Evolutionary conservation across 1,140 invertebrate species (phyloP).

Genomic region (Hycleus cichorii): DNA sequence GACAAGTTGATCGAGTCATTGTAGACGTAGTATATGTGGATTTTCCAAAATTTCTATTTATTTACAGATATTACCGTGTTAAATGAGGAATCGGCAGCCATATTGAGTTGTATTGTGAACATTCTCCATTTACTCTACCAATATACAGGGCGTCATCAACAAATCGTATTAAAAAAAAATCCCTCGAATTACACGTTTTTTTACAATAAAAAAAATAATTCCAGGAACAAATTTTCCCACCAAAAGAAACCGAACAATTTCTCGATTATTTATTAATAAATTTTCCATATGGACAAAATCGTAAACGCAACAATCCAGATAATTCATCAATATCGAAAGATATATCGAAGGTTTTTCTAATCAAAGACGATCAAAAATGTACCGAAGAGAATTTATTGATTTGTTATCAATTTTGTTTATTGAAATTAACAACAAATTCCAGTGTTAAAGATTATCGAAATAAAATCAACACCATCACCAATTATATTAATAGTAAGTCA

Average conservation of each 20-base stretch:
- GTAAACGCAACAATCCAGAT: slow-evolving; percentile 1
- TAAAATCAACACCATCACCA: slow-evolving; percentile 36
- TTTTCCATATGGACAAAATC: slow-evolving; percentile 29
- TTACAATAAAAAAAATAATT: neutral
- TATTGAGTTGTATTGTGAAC: slow-evolving; percentile 30
- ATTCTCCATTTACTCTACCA: slow-evolving; percentile 29
- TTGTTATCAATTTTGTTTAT: slow-evolving; percentile 44
- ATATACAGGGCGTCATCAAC: slow-evolving; percentile 16
- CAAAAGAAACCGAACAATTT: slow-evolving; percentile 27
- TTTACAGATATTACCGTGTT: slow-evolving; percentile 23
- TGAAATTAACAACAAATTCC: slow-evolving; percentile 40
- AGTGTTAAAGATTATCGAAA: slow-evolving; percentile 17
- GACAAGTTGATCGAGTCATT: neutral
- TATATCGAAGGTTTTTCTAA: slow-evolving; percentile 12
- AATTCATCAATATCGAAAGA: slow-evolving; percentile 11
- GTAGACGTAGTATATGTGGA: neutral
- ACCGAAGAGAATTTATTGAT: slow-evolving; percentile 46
- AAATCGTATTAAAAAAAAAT: slow-evolving; percentile 4
- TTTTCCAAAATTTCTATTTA: neutral
- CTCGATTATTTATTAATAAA: slow-evolving; percentile 23
- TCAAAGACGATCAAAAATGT: slow-evolving; percentile 41
- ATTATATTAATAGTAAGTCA: slow-evolving; percentile 44
- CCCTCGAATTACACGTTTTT: neutral
- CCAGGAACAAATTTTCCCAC: slow-evolving; percentile 25
- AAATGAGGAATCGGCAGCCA: slow-evolving; percentile 26